phyloP scores from a whole-genome alignment of 2,113 vertebrate species.

The Rana temporaria region DNA sequence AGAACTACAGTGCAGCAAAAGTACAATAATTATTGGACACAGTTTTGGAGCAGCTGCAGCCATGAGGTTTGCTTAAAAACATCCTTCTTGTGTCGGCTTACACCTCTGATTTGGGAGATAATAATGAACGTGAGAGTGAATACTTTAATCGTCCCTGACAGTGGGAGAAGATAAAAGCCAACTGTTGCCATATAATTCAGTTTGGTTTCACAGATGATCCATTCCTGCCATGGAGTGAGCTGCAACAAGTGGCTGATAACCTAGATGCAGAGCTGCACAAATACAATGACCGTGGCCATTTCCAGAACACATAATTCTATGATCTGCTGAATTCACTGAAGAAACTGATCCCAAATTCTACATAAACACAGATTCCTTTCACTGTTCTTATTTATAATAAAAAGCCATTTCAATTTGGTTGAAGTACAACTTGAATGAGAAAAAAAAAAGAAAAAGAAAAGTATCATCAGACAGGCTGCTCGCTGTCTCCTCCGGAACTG shows the following conservation, averaged over 20 bases:
- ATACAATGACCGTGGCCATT: conserved; percentile 61
- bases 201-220: conserved; percentile 73
- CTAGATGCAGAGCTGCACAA: conserved; percentile 59
- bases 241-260: conserved; percentile 69
- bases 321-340: conserved; percentile 65
- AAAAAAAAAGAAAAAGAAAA: too few species aligned
- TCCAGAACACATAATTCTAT: conserved; percentile 71
- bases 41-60: conserved; percentile 78
- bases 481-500: too few species aligned
- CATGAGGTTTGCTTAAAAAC: conserved; percentile 77
- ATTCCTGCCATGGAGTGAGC: conserved; percentile 74
- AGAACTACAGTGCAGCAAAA: conserved; percentile 72
- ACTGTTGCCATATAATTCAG: conserved; percentile 68
- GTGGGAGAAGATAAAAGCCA: conserved; percentile 72
- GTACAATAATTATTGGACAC: conserved; percentile 76
- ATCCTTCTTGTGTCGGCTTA: conserved; percentile 71
- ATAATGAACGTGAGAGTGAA: conserved; percentile 69
- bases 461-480: too few species aligned
- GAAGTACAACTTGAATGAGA: not conserved
- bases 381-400: not conserved
- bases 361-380: conserved; percentile 29
- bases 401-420: not conserved
- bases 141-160: conserved; percentile 75
- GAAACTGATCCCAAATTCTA: conserved; percentile 60
- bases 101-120: conserved; percentile 70